Evolutionary conservation across 2,113 vertebrate species (phyloP).

Genomic region (Podiceps cristatus): DNA sequence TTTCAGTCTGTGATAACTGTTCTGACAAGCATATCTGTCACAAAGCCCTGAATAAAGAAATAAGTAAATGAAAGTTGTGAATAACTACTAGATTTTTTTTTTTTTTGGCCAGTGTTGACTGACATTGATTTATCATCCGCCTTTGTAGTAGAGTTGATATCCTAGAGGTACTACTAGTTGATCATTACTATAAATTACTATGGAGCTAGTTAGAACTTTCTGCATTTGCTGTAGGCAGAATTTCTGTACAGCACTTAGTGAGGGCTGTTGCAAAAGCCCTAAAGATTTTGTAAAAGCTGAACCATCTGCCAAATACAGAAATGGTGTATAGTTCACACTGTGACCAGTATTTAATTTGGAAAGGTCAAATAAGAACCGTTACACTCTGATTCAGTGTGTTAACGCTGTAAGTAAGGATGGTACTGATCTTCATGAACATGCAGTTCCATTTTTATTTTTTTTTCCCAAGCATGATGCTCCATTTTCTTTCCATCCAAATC

Average conservation of each 20-base stretch:
- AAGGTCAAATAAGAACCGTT: background rate
- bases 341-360: background rate
- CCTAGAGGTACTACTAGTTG: background rate
- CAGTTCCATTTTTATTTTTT: rapidly evolving
- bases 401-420: background rate
- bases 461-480: background rate
- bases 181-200: background rate
- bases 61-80: background rate
- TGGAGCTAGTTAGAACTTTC: background rate
- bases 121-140: background rate
- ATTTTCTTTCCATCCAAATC: background rate
- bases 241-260: background rate
- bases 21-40: background rate
- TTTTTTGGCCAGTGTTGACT: background rate
- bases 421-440: background rate
- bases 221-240: background rate
- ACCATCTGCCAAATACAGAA: background rate
- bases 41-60: background rate
- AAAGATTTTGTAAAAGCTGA: background rate
- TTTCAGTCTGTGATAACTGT: background rate
- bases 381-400: background rate
- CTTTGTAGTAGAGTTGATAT: background rate
- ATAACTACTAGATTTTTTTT: background rate
- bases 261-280: background rate
- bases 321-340: background rate